These are phyloP conservation scores for Odobenus rosmarus DNA, from an alignment of 2,113 vertebrate species.

Conservation along the genomic window DNA sequence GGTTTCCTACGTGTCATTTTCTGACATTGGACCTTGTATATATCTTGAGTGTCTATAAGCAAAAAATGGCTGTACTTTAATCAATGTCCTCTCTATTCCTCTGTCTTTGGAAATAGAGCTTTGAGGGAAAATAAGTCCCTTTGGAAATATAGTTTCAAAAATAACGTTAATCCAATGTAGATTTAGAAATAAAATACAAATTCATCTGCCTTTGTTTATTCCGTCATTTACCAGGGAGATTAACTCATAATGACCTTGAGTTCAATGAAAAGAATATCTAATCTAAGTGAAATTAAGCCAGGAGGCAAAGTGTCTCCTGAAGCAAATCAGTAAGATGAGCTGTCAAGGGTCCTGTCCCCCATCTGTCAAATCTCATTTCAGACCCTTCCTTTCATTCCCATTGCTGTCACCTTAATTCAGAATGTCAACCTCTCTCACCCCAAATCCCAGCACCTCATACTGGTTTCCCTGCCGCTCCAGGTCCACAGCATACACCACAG, in stretches of 20 bases:
- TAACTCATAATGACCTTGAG: conserved; percentile 18
- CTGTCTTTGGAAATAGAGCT: conserved; percentile 39
- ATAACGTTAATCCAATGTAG: not conserved
- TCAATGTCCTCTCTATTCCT: not conserved
- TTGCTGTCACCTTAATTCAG: not conserved
- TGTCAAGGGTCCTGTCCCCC: not conserved
- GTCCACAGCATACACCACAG: accelerated
- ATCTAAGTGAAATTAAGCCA: not conserved
- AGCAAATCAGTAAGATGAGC: not conserved
- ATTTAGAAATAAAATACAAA: not conserved
- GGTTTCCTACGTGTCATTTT: conserved; percentile 11
- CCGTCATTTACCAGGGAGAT: not conserved
- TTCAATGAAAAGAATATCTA: not conserved
- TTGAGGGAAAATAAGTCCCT: not conserved
- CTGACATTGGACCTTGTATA: not conserved
- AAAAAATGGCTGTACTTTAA: not conserved
- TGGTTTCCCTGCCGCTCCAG: not conserved
- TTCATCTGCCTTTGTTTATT: not conserved
- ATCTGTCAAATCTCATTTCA: not conserved
- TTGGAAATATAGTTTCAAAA: conserved; percentile 20
- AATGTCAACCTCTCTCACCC: not conserved
- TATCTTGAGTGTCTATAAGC: not conserved
- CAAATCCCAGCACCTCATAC: not conserved
- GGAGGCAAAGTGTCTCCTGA: not conserved
- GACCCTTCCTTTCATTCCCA: not conserved